A percentile compares a stretch with the other conserved stretches of the same genome.
phyloP scores from a whole-genome alignment of 1,140 invertebrate genomes.

The Dreissena polymorpha region DNA sequence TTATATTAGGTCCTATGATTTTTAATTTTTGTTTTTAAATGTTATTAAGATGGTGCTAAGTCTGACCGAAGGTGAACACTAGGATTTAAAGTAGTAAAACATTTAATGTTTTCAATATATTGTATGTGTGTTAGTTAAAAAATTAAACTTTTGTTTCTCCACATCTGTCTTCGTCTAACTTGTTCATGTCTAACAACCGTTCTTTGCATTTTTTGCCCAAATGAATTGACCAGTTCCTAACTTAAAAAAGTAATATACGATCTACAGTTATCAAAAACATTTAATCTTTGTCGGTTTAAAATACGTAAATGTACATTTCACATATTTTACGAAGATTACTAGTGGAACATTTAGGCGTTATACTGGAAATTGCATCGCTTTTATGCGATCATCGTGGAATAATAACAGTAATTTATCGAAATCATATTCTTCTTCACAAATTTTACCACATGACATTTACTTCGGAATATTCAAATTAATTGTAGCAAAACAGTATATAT shows the following conservation, averaged over 20 bases:
- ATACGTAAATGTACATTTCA: no score
- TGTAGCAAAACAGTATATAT: no score
- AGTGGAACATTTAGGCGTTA: no score
- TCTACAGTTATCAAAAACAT: not conserved
- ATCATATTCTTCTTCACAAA: no score
- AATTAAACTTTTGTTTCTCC: slow-evolving; percentile 53
- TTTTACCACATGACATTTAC: no score
- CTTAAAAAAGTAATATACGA: not conserved
- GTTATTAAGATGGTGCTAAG: slow-evolving; percentile 47
- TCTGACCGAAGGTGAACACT: slow-evolving; percentile 2
- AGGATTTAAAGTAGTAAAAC: slow-evolving; percentile 22
- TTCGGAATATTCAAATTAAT: no score
- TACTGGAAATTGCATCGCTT: no score
- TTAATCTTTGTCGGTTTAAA: not conserved
- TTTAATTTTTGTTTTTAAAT: slow-evolving; percentile 37
- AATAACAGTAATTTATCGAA: no score
- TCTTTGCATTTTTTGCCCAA: slow-evolving; percentile 16
- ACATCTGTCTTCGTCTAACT: not conserved
- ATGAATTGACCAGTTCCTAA: not conserved
- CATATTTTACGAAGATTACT: no score
- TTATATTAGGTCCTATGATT: no score
- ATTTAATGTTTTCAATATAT: slow-evolving; percentile 50
- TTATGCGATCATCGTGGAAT: no score
- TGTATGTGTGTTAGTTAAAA: slow-evolving; percentile 54
- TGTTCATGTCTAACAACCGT: not conserved